Conservation (phyloP, 2,797 vertebrate species). For the Lithobates sylvaticus region DNA sequence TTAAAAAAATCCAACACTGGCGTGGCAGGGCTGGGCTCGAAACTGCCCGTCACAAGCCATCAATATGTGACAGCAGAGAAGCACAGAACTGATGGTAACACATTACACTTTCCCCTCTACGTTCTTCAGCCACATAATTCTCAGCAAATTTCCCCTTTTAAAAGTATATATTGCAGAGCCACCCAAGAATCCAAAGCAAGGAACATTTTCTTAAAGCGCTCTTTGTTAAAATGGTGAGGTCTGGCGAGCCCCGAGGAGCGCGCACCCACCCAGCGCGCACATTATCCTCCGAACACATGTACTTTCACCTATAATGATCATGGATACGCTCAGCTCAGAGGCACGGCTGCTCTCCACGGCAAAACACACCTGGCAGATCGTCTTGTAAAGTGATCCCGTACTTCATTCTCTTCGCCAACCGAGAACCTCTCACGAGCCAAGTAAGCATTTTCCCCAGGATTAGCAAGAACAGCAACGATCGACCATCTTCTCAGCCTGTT, state of each 20-base stretch:
- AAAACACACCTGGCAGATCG: neutral
- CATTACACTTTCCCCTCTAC: neutral
- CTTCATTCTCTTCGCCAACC: constrained; percentile 61
- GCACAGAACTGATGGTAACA: neutral
- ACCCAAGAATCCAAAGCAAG: neutral
- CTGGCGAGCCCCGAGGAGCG: neutral
- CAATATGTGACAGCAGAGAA: neutral
- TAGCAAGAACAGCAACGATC: constrained; percentile 52
- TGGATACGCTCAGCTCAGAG: neutral
- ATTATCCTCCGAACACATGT: neutral
- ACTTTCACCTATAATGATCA: neutral
- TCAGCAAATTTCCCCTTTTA: neutral
- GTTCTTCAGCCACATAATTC: neutral
- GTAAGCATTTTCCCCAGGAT: constrained; percentile 22
- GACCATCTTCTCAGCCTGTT: constrained; percentile 1
- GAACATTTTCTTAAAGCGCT: neutral
- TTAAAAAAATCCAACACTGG: neutral
- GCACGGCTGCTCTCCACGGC: neutral
- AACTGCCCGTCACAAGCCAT: neutral
- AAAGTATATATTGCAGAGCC: neutral
- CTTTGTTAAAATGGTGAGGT: constrained; percentile 21
- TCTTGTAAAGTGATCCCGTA: constrained; percentile 42
- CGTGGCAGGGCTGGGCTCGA: neutral
- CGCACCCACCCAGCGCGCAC: neutral
- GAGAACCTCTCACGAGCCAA: constrained; percentile 60